Base-by-base conservation (phyloP, 2,888 invertebrate genomes). In the Pediacus dermestoides region DNA sequence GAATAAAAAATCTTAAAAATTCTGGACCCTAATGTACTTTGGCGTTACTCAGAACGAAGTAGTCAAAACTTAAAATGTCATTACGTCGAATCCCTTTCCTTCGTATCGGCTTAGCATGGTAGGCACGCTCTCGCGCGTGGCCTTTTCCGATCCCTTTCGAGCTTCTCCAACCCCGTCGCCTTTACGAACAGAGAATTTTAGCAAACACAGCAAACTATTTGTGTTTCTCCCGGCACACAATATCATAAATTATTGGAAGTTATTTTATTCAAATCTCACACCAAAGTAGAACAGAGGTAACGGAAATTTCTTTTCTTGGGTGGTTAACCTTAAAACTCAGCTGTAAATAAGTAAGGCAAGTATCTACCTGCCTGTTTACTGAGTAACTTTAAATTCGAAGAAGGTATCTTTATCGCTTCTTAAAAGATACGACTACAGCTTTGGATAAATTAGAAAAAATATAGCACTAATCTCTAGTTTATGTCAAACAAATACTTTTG, bases 51-150 rank as follows among this genome's bases (percentile, higher is more conserved):
- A 37, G 45, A 37, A 42, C 48, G 40, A 50, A 57, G 52, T 55
- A 57, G 55, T 55, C 56, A 52, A 58, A 58, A 58, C 58, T 58
- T 58, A 58, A 58, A 60, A 60, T 57, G 58, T 58, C 57, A 55
- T 60, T 60, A 60, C 53, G 42, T 43, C 45, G 55, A 58, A 58
- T 57, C 57, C 57, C 55, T 53, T 50, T 52, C 42, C 44, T 48
- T 46, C 55, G 46, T 52, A 49, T 49, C 47, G 52, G 52, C 53
- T 61, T 61, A 57, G 44, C 53, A 61, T 59, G 58, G 50, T 42
- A 42, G 52, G 57, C 60, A 61, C 58, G 60, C 53, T 46, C 53
- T 30, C 48, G 52, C 41, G 44, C 52, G 48, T 53, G 52, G 46
- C 45, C 43, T 46, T 48, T 46, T 44, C 42, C 34, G 42, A 40